Evolutionary conservation across 2,797 vertebrate species (phyloP), one percentile per base, ranked within the genome.

Genomic region (Gallinago solitaria): DNA sequence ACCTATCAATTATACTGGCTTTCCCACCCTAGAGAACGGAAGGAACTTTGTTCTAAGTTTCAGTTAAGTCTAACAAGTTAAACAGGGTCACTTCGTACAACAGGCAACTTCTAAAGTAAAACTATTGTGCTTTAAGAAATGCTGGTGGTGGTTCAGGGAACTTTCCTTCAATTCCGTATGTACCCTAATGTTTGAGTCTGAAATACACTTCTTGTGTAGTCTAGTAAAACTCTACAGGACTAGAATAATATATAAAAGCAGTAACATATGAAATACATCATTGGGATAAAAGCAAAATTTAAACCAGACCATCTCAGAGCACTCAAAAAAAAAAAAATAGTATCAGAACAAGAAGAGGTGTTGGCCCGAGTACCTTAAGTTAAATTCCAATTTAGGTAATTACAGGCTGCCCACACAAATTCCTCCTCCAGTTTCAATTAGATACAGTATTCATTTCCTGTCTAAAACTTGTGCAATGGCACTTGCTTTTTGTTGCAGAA

Each of bases 381-480:
- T 69, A 24, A 83, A 95, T 80, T 90, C 87, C 85, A 83, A 32
- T 41, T 78, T 7, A 53, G 80, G 83, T 86, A 94, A 95, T 96
- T 90, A 77, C 75, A 76, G 60, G 2, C 68, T 74, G 73, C 87
- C 83, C 13, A 91, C 90, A 3, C 91, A 90, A 71, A 93, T 94
- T 94, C 86, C 85, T 91, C 18, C 84, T 54, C 17, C 28, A 3
- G 95, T 86, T 95, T 87, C 93, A 92, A 87, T 20, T 35, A 80
- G 87, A 3, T 41, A 13, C 50, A 81, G 45, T 0, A 50, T 35
- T 90, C 92, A 89, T 70, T 97, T 97, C 97, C 96, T 97, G 94
- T 90, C 84, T 20, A 18, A 11, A 33, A 16, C 74, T 10, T 48
- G 24, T 9, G 60, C 45, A 63, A 57, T 33, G 79, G 28, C 90